Base-by-base conservation (phyloP, 2,797 vertebrate species). In the Squalus acanthias region DNA sequence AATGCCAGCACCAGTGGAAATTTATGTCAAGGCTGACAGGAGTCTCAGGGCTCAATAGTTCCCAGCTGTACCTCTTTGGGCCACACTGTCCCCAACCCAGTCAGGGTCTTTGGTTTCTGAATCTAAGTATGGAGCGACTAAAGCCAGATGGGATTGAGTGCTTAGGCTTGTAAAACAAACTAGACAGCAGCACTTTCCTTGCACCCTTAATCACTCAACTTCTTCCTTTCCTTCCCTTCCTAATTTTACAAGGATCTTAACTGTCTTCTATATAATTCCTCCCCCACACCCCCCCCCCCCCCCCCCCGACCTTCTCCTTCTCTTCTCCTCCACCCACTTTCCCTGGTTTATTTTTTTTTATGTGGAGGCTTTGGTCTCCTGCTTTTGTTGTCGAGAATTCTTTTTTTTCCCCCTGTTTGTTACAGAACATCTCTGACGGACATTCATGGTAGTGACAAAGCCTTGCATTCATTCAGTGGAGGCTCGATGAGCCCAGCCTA, bases 1-100 rank as follows among this genome's bases (percentile, higher is more conserved):
- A 99, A 99, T 99, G 98, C 99, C 98, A 99, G 98, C 98, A 98
- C 98, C 97, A 98, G 98, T 98, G 98, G 98, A 99, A 99, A 99
- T 99, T 98, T 99, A 99, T 99, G 98, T 99, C 98, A 98, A 97
- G 97, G 98, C 98, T 98, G 98, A 98, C 98, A 98, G 98, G 98
- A 98, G 98, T 98, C 98, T 98, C 98, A 98, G 98, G 97, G 98
- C 97, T 98, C 98, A 99, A 98, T 98, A 98, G 98, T 98, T 98
- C 98, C 98, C 98, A 98, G 98, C 98, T 98, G 98, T 98, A 98
- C 98, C 98, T 97, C 97, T 95, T 95, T 95, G 69, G 94, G 94
- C 74, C 69, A 74, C 70, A 74, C 94, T 95, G 94, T 95, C 94
- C 94, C 50, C 72, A 93, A 96, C 96, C 96, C 89, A 91, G 87